These are phyloP conservation scores for Campodea augens DNA, from an alignment of 1,140 invertebrate genomes.

Conservation along the genomic window DNA sequence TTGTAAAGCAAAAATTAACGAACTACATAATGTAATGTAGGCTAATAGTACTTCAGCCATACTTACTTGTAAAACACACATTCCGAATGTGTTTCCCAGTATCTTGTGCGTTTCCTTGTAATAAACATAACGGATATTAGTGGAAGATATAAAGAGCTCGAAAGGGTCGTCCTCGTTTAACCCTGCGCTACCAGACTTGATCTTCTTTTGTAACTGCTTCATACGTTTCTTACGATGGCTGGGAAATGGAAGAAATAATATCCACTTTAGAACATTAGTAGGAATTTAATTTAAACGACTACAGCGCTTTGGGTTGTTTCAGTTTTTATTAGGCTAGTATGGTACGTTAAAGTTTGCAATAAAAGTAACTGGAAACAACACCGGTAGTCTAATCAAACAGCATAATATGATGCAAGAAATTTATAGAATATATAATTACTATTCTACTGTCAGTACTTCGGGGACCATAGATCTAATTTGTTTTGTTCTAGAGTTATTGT, in stretches of 20 bases:
- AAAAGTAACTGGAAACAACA: no score
- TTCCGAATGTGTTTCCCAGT: slow-evolving; percentile 92
- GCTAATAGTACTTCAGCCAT: slow-evolving; percentile 7
- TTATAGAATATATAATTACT: no score
- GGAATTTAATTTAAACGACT: neutral
- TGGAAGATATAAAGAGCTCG: slow-evolving; percentile 89
- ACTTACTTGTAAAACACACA: slow-evolving; percentile 80
- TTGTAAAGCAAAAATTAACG: no score
- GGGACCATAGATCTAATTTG: no score
- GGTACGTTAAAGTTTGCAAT: no score
- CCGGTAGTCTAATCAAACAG: no score
- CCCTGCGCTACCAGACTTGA: slow-evolving; percentile 70
- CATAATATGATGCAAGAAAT: no score
- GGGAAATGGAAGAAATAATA: slow-evolving; percentile 16
- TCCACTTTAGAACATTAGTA: no score
- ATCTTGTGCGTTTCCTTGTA: slow-evolving; percentile 97
- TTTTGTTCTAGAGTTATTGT: no score
- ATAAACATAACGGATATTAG: slow-evolving; percentile 92
- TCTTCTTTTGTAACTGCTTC: slow-evolving; percentile 68
- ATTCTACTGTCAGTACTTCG: no score
- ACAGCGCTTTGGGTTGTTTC: neutral
- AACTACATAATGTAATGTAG: neutral
- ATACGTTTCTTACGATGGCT: slow-evolving; percentile 88
- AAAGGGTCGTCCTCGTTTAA: slow-evolving; percentile 93
- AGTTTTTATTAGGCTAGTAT: no score